Percentiles rank a stretch among this genome's conserved stretches.
phyloP scores from a whole-genome alignment of 2,888 invertebrate species.

The Sinotaia quadrata region DNA sequence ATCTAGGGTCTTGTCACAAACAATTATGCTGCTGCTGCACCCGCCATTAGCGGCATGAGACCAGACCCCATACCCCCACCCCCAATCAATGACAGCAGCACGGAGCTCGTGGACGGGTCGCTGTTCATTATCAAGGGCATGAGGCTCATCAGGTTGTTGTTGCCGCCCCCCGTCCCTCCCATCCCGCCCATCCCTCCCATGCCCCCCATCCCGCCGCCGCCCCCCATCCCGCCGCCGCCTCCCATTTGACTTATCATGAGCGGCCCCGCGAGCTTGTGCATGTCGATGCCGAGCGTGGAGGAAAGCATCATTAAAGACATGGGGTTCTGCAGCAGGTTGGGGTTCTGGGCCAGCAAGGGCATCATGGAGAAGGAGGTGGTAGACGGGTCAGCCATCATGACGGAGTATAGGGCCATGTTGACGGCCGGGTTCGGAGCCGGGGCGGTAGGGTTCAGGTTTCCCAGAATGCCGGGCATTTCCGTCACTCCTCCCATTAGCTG shows the following conservation, averaged over 20 bases:
- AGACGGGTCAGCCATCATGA: slow-evolving; percentile 1
- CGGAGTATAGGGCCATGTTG: not conserved
- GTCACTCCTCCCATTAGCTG: no score
- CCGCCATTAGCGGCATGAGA: no score
- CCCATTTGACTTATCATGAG: slow-evolving; percentile 1
- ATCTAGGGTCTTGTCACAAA: no score
- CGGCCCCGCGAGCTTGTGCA: slow-evolving; percentile 18
- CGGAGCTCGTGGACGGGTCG: not conserved
- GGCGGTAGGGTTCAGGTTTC: not conserved
- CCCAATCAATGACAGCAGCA: not conserved
- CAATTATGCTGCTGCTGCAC: no score
- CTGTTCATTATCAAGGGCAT: slow-evolving; percentile 10
- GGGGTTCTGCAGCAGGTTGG: slow-evolving; percentile 18
- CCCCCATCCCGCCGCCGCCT: not conserved
- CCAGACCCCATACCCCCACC: not conserved
- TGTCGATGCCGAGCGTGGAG: slow-evolving; percentile 16
- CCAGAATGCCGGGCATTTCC: not conserved
- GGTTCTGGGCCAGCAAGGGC: not conserved
- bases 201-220: no score
- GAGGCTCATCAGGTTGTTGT: not conserved
- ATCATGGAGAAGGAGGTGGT: not conserved
- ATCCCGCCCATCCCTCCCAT: no score
- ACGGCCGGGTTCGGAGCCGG: not conserved
- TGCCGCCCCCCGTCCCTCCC: not conserved
- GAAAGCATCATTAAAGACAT: not conserved